Percentiles rank a stretch among this genome's conserved stretches.
Evolutionary conservation across 2,797 vertebrate genomes (phyloP).

Genomic region (Lepidocolaptes lacrymiger): DNA sequence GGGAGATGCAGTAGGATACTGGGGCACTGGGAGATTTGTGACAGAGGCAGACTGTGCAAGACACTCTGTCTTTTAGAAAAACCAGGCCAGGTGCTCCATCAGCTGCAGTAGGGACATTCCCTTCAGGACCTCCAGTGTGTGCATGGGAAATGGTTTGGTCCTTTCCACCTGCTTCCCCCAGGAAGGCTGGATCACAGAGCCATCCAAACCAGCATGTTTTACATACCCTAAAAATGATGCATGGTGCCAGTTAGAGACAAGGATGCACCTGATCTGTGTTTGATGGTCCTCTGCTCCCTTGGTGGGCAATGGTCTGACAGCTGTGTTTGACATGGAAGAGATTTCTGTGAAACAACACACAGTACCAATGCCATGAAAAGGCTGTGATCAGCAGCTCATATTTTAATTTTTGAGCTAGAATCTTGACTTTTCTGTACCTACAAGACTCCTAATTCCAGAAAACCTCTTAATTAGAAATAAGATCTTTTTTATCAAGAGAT

Average conservation of each 20-base stretch:
- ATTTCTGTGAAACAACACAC: neutral
- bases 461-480: neutral
- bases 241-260: neutral
- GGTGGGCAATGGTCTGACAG: fast-evolving
- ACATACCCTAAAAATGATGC: neutral
- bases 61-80: neutral
- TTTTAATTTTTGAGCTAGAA: neutral
- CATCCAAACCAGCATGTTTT: neutral
- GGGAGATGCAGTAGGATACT: neutral
- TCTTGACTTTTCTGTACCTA: neutral
- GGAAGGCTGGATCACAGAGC: neutral
- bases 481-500: neutral
- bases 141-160: fast-evolving
- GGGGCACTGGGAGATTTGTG: neutral
- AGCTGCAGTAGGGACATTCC: neutral
- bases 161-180: neutral
- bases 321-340: neutral
- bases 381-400: neutral
- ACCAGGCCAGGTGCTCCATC: fast-evolving
- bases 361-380: neutral
- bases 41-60: neutral
- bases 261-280: neutral
- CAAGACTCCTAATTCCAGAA: neutral
- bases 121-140: neutral
- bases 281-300: neutral